A percentile compares a stretch with the other conserved stretches of the same genome.
Conservation (phyloP, 2,888 invertebrate species). For the Rhopalosiphum nymphaeae region DNA sequence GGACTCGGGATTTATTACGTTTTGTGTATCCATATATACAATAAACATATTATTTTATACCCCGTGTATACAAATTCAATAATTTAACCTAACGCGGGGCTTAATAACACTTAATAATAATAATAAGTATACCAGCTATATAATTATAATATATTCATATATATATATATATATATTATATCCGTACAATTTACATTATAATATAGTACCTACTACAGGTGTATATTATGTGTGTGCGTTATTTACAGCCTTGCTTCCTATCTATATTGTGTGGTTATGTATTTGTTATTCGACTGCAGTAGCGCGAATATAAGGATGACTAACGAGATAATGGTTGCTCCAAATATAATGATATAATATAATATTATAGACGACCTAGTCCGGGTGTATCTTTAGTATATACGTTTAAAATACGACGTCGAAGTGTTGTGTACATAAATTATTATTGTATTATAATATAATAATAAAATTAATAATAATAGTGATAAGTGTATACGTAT, state of each 20-base stretch:
- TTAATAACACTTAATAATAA: not conserved
- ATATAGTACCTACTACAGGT: not conserved
- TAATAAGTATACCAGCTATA: not conserved
- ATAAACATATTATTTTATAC: not conserved
- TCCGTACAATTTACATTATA: not conserved
- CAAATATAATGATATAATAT: not conserved
- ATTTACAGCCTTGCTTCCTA: not conserved
- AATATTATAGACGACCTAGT: not conserved
- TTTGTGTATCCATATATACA: not conserved
- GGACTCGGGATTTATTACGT: not conserved
- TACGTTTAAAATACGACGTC: not conserved
- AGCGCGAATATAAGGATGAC: not conserved
- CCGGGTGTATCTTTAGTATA: not conserved
- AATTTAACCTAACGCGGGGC: not conserved
- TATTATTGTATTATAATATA: not conserved
- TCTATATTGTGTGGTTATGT: not conserved
- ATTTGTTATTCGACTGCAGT: not conserved
- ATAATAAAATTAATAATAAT: not conserved
- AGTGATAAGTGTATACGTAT: not conserved
- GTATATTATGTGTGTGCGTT: not conserved
- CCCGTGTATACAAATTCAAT: not conserved
- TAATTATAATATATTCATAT: not conserved
- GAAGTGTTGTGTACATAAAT: not conserved
- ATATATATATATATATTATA: not conserved
- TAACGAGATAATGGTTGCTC: not conserved